Percentiles rank a stretch among this genome's conserved stretches.
Evolutionary conservation across 2,113 vertebrate species (phyloP).

Genomic region (Datnioides undecimradiatus): DNA sequence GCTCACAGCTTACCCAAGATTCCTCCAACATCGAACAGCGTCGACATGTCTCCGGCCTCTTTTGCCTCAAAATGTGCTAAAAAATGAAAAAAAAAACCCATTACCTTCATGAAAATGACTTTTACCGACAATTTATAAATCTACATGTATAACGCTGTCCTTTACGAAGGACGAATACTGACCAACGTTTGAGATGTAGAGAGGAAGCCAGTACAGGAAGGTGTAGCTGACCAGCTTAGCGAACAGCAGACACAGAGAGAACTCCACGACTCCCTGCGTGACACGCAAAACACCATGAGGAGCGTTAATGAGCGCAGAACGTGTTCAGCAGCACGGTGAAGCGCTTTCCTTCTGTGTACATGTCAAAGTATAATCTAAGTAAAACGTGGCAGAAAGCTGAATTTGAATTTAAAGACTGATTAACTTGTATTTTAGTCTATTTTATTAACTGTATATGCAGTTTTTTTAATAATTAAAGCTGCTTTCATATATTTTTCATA

Average conservation of each 20-base stretch:
- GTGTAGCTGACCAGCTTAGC: constrained; percentile 99
- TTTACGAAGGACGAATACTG: constrained; percentile 69
- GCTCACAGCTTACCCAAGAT: constrained; percentile 88
- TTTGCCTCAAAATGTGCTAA: constrained; percentile 93
- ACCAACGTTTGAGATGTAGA: constrained; percentile 96
- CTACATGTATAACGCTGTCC: neutral
- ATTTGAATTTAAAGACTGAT: neutral
- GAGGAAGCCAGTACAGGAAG: constrained; percentile 97
- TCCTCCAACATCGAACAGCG: constrained; percentile 95
- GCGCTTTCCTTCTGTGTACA: too few species aligned
- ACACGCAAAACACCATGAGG: constrained; percentile 22
- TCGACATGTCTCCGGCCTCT: constrained; percentile 92
- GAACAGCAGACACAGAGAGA: constrained; percentile 95
- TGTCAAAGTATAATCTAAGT: too few species aligned
- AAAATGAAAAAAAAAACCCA: neutral
- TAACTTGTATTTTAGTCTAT: neutral
- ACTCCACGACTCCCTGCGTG: constrained; percentile 93
- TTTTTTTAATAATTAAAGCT: neutral
- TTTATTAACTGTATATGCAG: neutral
- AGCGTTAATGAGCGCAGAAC: neutral
- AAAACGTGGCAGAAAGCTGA: neutral
- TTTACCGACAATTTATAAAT: too few species aligned
- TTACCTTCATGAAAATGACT: neutral
- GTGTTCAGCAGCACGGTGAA: too few species aligned
- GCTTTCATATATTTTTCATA: neutral